Evolutionary conservation across 2,888 invertebrate species (phyloP), one percentile per base, ranked within the genome.

Genomic region (Iphiclides podalirius): DNA sequence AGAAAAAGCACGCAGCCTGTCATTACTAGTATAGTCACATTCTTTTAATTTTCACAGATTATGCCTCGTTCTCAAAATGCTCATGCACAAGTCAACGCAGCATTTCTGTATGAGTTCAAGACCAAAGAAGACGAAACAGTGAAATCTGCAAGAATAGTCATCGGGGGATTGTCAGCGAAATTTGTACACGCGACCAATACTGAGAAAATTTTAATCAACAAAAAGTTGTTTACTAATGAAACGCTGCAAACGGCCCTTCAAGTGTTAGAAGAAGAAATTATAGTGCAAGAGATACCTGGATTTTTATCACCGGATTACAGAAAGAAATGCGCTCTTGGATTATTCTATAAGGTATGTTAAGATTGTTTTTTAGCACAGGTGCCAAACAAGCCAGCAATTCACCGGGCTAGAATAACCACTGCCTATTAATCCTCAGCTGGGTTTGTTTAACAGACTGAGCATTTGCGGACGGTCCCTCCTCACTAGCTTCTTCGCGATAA

Each of bases 61-160:
- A 93, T 93, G 91, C 91, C 93, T 1, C 81, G 94, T 48, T 90
- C 92, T 1, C 93, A 94, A 78, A 94, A 94, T 63, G 92, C 94
- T 0, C 94, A 94, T 59, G 94, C 94, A 0, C 91, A 93, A 63
- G 93, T 95, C 0, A 94, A 95, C 61, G 93, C 93, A 11, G 95
- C 91, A 2, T 94, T 95, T 67, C 75, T 93, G 0, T 90, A 93
- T 50, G 89, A 91, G 66, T 69, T 94, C 36, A 63, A 58, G 4
- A 11, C 14, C 38, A 57, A 67, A 55, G 48, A 75, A 55, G 59
- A 86, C 52, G 66, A 66, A 6, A 69, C 6, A 23, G 67, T 91
- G 0, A 53, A 70, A 13, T 78, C 79, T n/a, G 92, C 92, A 1
- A 75, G 84, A 38, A 89, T 93, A n/a, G 90, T 93, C 0, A 90